These are phyloP conservation scores for Poeciliopsis presidionis DNA, from an alignment of 2,797 vertebrate genomes.

Conservation along the genomic window DNA sequence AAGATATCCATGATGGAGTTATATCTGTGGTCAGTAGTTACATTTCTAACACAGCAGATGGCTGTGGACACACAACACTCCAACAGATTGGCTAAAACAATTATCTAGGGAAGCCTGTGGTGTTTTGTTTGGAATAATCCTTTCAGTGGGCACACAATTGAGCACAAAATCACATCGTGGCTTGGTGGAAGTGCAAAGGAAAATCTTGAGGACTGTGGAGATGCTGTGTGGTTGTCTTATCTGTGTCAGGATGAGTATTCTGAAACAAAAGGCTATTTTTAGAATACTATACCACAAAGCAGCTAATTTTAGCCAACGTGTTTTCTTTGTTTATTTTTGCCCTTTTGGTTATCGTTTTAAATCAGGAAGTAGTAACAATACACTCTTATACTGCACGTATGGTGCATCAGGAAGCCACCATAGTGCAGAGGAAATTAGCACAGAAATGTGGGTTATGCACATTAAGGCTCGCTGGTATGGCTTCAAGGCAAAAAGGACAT, in stretches of 20 bases:
- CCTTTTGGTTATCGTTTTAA: neutral
- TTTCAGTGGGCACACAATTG: conserved; percentile 43
- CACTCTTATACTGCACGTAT: no score
- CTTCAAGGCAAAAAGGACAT: neutral
- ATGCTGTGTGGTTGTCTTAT: conserved; percentile 25
- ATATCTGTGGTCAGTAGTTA: conserved; percentile 44
- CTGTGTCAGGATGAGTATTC: conserved; percentile 31
- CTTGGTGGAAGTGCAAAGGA: conserved; percentile 36
- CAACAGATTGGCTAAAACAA: conserved; percentile 32
- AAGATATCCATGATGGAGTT: conserved; percentile 13
- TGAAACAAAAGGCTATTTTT: conserved; percentile 15
- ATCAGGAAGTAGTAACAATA: no score
- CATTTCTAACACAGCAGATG: conserved; percentile 44
- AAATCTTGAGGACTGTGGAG: conserved; percentile 23
- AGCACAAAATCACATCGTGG: conserved; percentile 49
- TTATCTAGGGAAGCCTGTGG: conserved; percentile 31
- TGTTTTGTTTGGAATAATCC: conserved; percentile 39
- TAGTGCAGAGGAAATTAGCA: conserved; percentile 7
- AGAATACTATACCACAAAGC: neutral
- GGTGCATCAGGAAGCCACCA: neutral
- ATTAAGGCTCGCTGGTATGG: neutral
- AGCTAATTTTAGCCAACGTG: neutral
- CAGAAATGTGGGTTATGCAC: conserved; percentile 4
- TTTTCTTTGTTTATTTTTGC: conserved; percentile 6
- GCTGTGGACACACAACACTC: conserved; percentile 42